Percentiles rank a stretch among this genome's conserved stretches.
phyloP scores from a whole-genome alignment of 1,140 invertebrate genomes.

The Zaprionus lachaisei region DNA sequence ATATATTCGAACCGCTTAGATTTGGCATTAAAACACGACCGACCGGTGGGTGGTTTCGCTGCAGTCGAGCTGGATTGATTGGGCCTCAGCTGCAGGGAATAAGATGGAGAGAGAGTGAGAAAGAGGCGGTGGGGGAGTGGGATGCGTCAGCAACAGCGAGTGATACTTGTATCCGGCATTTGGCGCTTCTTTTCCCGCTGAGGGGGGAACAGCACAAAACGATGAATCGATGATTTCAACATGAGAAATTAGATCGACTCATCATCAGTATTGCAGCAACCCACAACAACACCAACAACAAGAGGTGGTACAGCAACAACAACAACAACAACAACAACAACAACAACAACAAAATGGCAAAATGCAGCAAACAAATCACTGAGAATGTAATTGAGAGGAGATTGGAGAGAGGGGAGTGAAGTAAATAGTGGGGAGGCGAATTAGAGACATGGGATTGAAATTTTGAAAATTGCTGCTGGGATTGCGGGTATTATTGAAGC shows the following conservation, averaged over 20 bases:
- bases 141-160: constrained; percentile 24
- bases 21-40: constrained; percentile 62
- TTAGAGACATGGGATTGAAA: constrained; percentile 38
- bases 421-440: constrained; percentile 4
- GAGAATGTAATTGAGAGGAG: constrained; percentile 40
- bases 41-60: constrained; percentile 53
- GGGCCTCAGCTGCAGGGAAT: constrained; percentile 34
- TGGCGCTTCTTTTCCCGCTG: constrained; percentile 38
- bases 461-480: constrained; percentile 81
- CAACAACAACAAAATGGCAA: constrained; percentile 49
- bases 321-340: constrained; percentile 47
- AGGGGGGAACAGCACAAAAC: constrained; percentile 70
- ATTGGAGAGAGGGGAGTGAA: neutral
- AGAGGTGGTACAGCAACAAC: constrained; percentile 31
- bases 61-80: constrained; percentile 63
- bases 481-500: constrained; percentile 75
- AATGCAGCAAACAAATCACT: constrained; percentile 70
- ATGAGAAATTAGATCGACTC: constrained; percentile 81
- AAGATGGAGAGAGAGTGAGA: neutral
- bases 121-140: constrained; percentile 3
- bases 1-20: constrained; percentile 78
- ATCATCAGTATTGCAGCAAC: constrained; percentile 63
- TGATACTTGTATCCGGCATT: constrained; percentile 31
- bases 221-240: constrained; percentile 81
- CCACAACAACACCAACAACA: constrained; percentile 21